Base-by-base conservation (phyloP, 1,140 invertebrate genomes). In the Temnothorax nylanderi region DNA sequence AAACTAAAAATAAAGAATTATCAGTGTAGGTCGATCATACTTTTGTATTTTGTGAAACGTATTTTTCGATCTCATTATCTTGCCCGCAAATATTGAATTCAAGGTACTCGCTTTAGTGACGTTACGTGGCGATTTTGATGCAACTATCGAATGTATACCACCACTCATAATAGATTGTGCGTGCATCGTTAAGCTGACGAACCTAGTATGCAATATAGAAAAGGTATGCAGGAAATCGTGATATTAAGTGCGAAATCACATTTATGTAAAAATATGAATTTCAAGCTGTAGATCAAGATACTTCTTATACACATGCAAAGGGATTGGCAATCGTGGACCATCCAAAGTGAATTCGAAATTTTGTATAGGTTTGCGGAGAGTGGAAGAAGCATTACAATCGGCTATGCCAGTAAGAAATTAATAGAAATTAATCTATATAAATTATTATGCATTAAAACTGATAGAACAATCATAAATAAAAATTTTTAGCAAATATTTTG, bases 71-170 rank as follows among this genome's bases (percentile, higher is more conserved):
- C 2, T 81, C 21, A 26, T 81, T n/a, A 41, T 58, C 10, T 32
- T 3, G 10, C 11, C 4, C 13, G 4, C 6, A 80, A 69, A 47
- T 18, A 34, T 69, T 26, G 54, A 2, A 34, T 84, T 49, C n/a
- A 84, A 84, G 80, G n/a, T 67, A 49, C 41, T 84, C 8, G 80
- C 80, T n/a, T 44, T 84, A 21, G 13, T 60, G 21, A 84, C 80
- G 18, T 60, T 84, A 60, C 37, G 13, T 7, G 26, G 2, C 18
- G 69, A 84, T 18, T 0, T 74, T 16, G 41, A 49, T 7, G 80
- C 41, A 21, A 60, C 4, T 8, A 11, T 84, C 8, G 80, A 84
- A n/a, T 84, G 69, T 49, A 37, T 60, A 74, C 80, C 69, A 60
- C 18, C 80, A 2, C 80, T 84, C 8, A 58, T 74, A 49, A 1